Evolutionary conservation across 2,113 vertebrate species (phyloP).

Genomic region (Stercorarius parasiticus): DNA sequence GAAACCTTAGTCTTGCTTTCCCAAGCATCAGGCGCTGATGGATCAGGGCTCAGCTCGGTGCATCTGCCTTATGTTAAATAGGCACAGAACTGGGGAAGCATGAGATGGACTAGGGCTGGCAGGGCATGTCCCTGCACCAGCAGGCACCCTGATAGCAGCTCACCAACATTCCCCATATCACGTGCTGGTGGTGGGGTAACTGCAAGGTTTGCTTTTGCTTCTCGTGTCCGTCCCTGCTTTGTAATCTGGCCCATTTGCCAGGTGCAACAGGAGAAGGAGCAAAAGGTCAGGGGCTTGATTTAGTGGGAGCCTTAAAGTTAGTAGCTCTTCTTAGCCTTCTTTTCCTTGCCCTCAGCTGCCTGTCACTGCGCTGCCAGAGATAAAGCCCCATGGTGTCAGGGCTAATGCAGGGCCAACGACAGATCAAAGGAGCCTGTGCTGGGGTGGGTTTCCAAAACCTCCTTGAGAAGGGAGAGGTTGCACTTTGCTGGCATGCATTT

Average conservation of each 20-base stretch:
- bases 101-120: neutral
- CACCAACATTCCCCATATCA: neutral
- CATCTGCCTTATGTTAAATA: neutral
- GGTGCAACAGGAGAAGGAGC: constrained; percentile 4
- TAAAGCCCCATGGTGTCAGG: neutral
- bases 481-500: neutral
- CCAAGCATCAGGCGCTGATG: neutral
- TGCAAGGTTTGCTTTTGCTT: neutral
- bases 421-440: constrained; percentile 25
- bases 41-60: neutral
- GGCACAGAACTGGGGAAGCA: neutral
- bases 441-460: neutral
- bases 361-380: neutral
- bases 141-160: neutral
- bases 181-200: accelerated
- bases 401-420: neutral
- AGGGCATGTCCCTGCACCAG: accelerated
- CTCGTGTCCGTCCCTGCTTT: neutral
- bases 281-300: constrained; percentile 15
- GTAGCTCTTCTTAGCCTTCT: neutral
- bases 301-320: neutral
- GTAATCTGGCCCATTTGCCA: neutral
- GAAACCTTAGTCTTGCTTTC: neutral
- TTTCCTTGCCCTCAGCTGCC: neutral
- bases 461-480: neutral